These are phyloP conservation scores for Oscheius onirici DNA, from an alignment of 2,888 invertebrate species.

Conservation along the genomic window DNA sequence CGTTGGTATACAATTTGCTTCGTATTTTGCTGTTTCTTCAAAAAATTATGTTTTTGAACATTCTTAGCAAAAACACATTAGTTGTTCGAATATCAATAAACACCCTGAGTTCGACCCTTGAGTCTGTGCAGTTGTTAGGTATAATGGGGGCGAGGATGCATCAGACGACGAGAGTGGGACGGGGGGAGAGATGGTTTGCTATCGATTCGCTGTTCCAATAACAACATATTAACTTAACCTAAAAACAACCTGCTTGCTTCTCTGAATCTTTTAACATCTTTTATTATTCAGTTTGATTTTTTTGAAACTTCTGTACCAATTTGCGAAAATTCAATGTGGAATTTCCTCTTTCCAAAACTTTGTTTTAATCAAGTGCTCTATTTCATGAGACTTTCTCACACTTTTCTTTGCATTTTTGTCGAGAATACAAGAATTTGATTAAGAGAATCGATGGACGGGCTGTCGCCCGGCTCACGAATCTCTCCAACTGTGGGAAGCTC, in stretches of 20 bases:
- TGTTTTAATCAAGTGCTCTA: neutral
- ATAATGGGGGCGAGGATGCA: constrained; percentile 6
- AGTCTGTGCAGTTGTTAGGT: neutral
- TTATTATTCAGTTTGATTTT: neutral
- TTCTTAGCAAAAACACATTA: no score
- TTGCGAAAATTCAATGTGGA: neutral
- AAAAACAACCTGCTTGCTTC: no score
- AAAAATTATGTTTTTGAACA: no score
- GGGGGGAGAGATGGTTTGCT: neutral
- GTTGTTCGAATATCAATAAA: neutral
- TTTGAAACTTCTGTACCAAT: neutral
- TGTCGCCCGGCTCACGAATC: neutral
- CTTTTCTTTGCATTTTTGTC: no score
- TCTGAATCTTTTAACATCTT: no score
- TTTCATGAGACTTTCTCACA: no score
- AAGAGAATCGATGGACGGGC: neutral
- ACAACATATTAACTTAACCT: neutral
- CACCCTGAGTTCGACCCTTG: neutral
- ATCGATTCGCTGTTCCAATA: constrained; percentile 4
- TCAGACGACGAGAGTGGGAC: constrained; percentile 10
- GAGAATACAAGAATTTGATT: no score
- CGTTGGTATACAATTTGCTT: no score
- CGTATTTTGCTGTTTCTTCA: no score
- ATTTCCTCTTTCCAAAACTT: neutral
- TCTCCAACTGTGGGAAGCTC: constrained; percentile 1